Conservation (phyloP, 2,797 vertebrate genomes). For the Hippopotamyrus pictus region DNA sequence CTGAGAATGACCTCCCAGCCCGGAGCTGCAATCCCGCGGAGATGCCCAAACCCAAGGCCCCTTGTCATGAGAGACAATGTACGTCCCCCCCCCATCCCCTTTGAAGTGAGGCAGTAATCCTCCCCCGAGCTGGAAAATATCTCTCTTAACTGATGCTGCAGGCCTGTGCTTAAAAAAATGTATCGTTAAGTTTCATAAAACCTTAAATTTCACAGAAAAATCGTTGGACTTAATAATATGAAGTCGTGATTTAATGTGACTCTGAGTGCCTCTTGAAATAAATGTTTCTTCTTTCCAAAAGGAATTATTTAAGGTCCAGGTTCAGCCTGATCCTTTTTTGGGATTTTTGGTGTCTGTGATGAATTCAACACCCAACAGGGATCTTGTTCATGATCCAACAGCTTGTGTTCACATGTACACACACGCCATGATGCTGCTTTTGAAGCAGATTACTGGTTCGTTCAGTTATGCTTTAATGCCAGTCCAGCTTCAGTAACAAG, state of each 20-base stretch:
- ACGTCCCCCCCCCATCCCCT: slow-evolving; percentile 43
- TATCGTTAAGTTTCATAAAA: neutral
- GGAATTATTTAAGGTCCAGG: neutral
- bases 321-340: neutral
- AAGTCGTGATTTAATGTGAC: neutral
- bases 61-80: slow-evolving; percentile 77
- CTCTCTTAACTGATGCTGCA: neutral
- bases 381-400: neutral
- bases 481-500: neutral
- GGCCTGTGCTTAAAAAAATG: neutral
- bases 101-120: neutral
- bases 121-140: neutral
- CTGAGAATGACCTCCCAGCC: slow-evolving; percentile 62
- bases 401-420: neutral
- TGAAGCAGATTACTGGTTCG: neutral
- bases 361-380: neutral
- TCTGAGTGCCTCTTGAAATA: neutral
- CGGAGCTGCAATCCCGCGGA: slow-evolving; percentile 70
- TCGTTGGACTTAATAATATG: neutral
- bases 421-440: neutral
- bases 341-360: neutral
- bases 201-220: neutral
- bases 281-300: neutral
- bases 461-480: neutral
- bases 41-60: slow-evolving; percentile 69